A percentile compares a stretch with the other conserved stretches of the same genome.
These are phyloP conservation scores for Esperia sulphurella DNA, from an alignment of 2,888 invertebrate species.

Conservation along the genomic window DNA sequence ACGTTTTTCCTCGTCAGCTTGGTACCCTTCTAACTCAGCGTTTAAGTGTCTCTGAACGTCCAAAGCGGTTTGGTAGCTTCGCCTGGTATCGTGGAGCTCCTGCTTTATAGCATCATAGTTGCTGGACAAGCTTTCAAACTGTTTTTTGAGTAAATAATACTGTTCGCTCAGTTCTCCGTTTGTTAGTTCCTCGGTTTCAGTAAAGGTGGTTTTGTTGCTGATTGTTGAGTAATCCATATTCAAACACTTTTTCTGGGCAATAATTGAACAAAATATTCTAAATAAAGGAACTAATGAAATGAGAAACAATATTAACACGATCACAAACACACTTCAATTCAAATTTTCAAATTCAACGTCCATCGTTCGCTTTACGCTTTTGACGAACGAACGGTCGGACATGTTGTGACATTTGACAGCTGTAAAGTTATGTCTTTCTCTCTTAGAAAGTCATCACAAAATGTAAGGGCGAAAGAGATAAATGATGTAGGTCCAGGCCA, in stretches of 20 bases:
- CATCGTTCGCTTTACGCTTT: no score
- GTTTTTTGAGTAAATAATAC: conserved; percentile 62
- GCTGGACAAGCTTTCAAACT: conserved; percentile 52
- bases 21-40: conserved; percentile 60
- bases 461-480: no score
- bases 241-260: neutral
- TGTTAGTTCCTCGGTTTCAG: conserved; percentile 57
- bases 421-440: no score
- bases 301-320: neutral
- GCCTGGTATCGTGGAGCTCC: conserved; percentile 61
- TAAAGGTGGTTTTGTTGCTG: conserved; percentile 61
- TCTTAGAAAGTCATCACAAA: no score
- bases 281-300: neutral
- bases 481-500: no score
- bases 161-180: conserved; percentile 61
- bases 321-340: neutral
- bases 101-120: conserved; percentile 63
- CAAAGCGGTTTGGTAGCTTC: conserved; percentile 64
- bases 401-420: no score
- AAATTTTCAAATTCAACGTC: neutral
- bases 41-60: conserved; percentile 66
- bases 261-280: neutral
- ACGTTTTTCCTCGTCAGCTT: conserved; percentile 52
- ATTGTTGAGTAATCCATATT: conserved; percentile 69
- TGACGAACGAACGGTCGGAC: no score